Evolutionary conservation across 1,140 invertebrate species (phyloP).

Genomic region (Phymastichus coffea): DNA sequence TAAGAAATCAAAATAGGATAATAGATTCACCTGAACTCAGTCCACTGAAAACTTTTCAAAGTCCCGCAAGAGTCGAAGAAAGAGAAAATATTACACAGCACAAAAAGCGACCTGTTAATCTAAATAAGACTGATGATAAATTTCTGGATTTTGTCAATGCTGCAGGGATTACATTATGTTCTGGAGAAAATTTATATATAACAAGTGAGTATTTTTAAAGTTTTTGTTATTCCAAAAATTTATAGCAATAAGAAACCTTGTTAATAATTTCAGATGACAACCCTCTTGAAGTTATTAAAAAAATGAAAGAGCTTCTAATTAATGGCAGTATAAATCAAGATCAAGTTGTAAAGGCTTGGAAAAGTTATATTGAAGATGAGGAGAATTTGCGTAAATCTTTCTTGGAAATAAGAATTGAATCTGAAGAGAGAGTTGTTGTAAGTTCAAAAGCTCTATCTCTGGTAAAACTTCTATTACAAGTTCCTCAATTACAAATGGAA

Average conservation of each 20-base stretch:
- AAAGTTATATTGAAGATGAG: slow-evolving; percentile 39
- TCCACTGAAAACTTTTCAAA: slow-evolving; percentile 8
- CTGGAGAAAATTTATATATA: slow-evolving; percentile 29
- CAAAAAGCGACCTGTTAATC: neutral
- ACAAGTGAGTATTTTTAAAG: slow-evolving; percentile 33
- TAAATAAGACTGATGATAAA: slow-evolving; percentile 9
- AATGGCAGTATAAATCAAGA: slow-evolving; percentile 29
- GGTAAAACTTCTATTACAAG: slow-evolving; percentile 44
- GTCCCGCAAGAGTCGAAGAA: neutral
- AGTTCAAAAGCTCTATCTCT: slow-evolving; percentile 37
- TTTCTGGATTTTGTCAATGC: slow-evolving; percentile 38
- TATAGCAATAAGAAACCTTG: neutral
- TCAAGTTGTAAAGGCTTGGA: slow-evolving; percentile 41
- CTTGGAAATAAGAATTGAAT: slow-evolving; percentile 37
- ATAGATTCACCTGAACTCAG: slow-evolving; percentile 9
- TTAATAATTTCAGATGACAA: slow-evolving; percentile 34
- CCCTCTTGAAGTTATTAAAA: slow-evolving; percentile 33
- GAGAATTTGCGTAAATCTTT: slow-evolving; percentile 43
- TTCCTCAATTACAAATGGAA: slow-evolving; percentile 44
- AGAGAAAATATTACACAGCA: neutral
- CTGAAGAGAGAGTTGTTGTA: slow-evolving; percentile 27
- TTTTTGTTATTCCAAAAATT: neutral
- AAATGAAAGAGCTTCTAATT: slow-evolving; percentile 39
- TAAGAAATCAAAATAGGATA: neutral
- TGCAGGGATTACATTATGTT: slow-evolving; percentile 37